phyloP scores from a whole-genome alignment of 2,888 invertebrate species.

The Drosophila nigritarsus region DNA sequence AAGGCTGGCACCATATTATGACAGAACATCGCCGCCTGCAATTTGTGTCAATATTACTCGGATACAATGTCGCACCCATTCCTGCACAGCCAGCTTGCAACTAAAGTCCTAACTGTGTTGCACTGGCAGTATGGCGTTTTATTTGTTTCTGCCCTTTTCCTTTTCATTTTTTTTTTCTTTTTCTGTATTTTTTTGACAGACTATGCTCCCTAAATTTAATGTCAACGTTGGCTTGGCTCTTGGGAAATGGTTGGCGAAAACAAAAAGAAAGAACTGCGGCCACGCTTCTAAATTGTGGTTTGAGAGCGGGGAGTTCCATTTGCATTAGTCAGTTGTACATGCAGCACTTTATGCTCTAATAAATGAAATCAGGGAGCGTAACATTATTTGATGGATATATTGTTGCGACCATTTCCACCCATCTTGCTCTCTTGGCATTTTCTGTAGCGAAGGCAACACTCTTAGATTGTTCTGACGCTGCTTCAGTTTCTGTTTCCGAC shows the following conservation, averaged over 20 bases:
- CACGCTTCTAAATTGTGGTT: slow-evolving; percentile 17
- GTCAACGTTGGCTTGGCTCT: slow-evolving; percentile 65
- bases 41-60: slow-evolving; percentile 46
- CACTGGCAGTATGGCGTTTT: slow-evolving; percentile 19
- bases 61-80: not conserved
- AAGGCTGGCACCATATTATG: slow-evolving; percentile 60
- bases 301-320: slow-evolving; percentile 18
- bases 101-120: slow-evolving; percentile 18
- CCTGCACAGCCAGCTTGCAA: slow-evolving; percentile 6
- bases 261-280: slow-evolving; percentile 33
- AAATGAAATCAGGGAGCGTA: slow-evolving; percentile 84
- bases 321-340: slow-evolving; percentile 53
- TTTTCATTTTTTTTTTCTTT: slow-evolving; percentile 5
- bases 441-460: slow-evolving; percentile 21
- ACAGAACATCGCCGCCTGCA: slow-evolving; percentile 60
- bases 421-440: not conserved
- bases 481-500: slow-evolving; percentile 15
- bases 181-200: slow-evolving; percentile 52
- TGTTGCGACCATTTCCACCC: slow-evolving; percentile 61
- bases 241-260: slow-evolving; percentile 59
- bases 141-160: not conserved
- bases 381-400: slow-evolving; percentile 82
- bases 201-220: slow-evolving; percentile 73
- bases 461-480: slow-evolving; percentile 27
- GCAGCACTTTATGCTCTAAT: slow-evolving; percentile 83